phyloP scores from a whole-genome alignment of 2,797 vertebrate genomes.

The Myotis planiceps region DNA sequence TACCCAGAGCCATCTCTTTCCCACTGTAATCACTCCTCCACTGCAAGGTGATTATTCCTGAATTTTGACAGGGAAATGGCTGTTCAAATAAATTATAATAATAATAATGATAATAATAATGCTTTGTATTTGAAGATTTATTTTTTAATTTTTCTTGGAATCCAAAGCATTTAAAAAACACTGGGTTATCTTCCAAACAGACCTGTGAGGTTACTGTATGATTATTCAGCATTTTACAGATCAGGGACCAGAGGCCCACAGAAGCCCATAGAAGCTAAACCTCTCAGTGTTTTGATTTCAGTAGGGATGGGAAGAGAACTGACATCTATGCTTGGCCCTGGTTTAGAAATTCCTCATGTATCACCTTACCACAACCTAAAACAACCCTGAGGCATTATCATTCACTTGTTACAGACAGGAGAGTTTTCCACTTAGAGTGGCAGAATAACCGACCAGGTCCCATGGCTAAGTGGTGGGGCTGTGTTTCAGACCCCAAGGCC shows the following conservation, averaged over 20 bases:
- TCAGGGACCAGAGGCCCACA: conserved; percentile 51
- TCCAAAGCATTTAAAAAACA: conserved; percentile 80
- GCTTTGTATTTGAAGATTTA: conserved; percentile 78
- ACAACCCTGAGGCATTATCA: not conserved
- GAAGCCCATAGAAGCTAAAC: conserved; percentile 52
- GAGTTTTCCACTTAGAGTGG: not conserved
- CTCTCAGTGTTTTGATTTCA: conserved; percentile 26
- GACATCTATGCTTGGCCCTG: conserved; percentile 8
- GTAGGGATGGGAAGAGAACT: conserved; percentile 47
- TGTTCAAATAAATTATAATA: conserved; percentile 83
- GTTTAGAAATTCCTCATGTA: not conserved
- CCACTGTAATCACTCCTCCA: conserved; percentile 82
- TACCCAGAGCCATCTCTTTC: conserved; percentile 84
- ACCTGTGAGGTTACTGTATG: conserved; percentile 71
- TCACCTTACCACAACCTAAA: conserved; percentile 52
- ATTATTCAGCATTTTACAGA: conserved; percentile 69
- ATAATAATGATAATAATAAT: conserved; percentile 78
- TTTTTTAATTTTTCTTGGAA: conserved; percentile 48
- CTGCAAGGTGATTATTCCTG: conserved; percentile 83
- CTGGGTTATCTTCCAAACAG: conserved; percentile 79
- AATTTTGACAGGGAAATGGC: conserved; percentile 85
- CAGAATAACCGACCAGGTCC: conserved; percentile 17
- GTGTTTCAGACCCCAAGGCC: conserved; percentile 3
- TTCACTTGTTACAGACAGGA: conserved; percentile 47
- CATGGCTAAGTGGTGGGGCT: not conserved